Conservation (phyloP, 2,797 vertebrate genomes). For the Fringilla coelebs region DNA sequence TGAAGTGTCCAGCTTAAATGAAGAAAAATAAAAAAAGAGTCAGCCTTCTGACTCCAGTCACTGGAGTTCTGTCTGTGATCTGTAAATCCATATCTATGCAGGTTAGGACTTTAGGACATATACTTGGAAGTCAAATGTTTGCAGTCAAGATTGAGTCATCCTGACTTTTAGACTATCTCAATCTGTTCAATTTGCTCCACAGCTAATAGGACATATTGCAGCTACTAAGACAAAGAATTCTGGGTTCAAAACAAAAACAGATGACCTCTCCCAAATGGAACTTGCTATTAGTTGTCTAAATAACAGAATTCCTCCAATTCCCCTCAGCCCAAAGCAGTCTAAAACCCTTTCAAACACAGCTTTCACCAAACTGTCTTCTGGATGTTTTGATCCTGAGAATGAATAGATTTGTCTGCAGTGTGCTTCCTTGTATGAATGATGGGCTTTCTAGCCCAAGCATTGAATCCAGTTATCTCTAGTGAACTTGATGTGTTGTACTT, state of each 20-base stretch:
- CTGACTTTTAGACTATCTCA: not conserved
- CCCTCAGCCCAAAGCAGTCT: not conserved
- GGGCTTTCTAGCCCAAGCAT: not conserved
- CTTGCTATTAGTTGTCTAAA: not conserved
- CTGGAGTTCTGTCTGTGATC: not conserved
- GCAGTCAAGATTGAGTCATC: not conserved
- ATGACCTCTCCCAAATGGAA: not conserved
- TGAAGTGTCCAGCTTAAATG: not conserved
- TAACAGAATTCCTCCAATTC: not conserved
- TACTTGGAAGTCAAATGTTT: not conserved
- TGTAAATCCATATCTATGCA: not conserved
- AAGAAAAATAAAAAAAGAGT: not conserved
- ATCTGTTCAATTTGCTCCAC: not conserved
- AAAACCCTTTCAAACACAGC: slow-evolving; percentile 5
- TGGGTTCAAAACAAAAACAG: not conserved
- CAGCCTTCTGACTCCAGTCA: not conserved
- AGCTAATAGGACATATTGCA: not conserved
- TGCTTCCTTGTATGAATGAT: slow-evolving; percentile 40
- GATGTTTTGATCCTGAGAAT: slow-evolving; percentile 40
- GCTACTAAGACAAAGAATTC: not conserved
- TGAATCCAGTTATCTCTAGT: not conserved
- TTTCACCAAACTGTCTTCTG: not conserved
- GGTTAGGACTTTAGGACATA: not conserved
- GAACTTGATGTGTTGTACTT: not conserved
- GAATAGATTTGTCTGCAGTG: slow-evolving; percentile 55